Conservation (phyloP, 2,113 vertebrate species). For the Mormyrus lacerda region DNA sequence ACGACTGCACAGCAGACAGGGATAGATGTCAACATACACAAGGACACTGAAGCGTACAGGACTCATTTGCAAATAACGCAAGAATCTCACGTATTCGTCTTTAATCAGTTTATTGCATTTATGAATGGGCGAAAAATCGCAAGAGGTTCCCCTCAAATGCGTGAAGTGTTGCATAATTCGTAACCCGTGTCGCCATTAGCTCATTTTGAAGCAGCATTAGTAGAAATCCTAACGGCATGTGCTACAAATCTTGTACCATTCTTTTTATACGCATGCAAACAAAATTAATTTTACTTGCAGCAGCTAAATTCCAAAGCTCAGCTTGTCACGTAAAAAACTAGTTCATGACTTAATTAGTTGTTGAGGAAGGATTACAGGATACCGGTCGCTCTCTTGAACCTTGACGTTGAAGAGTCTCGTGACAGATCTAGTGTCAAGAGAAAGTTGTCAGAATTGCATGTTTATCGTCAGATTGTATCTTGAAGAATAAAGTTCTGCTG, state of each 20-base stretch:
- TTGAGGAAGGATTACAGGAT: neutral
- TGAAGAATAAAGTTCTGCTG: neutral
- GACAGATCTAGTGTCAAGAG: neutral
- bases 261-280: neutral
- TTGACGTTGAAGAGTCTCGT: neutral
- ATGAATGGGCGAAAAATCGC: neutral
- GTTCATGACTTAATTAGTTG: neutral
- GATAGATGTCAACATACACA: neutral
- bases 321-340: neutral
- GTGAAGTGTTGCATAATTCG: neutral
- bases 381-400: neutral
- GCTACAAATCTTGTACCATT: neutral
- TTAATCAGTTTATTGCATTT: neutral
- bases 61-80: neutral
- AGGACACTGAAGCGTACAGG: neutral
- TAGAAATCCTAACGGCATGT: neutral
- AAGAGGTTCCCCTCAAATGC: neutral
- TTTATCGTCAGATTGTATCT: neutral
- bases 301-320: neutral
- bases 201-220: neutral
- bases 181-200: neutral
- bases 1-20: neutral
- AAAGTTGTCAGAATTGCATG: neutral
- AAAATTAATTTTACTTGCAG: neutral
- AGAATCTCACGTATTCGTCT: neutral